Evolutionary conservation across 1,140 invertebrate genomes (phyloP).

Genomic region (Delia radicum): DNA sequence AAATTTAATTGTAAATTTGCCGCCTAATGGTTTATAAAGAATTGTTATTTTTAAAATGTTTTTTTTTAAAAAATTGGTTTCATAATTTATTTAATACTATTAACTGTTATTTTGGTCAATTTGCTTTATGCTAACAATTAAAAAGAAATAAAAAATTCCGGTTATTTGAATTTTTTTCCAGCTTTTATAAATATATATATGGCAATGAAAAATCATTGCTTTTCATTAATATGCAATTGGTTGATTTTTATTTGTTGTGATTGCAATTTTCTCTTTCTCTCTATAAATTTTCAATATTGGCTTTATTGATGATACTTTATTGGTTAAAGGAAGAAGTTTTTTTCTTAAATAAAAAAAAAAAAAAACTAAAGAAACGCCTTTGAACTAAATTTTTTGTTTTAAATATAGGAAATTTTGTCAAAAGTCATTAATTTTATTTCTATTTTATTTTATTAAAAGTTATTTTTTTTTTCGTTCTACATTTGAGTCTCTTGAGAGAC

Average conservation of each 20-base stretch:
- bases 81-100: not conserved
- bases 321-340: not conserved
- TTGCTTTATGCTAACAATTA: not conserved
- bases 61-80: not conserved
- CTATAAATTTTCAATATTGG: too few species aligned
- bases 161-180: not conserved
- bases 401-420: too few species aligned
- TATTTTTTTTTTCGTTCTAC: too few species aligned
- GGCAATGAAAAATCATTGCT: constrained; percentile 19
- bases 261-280: too few species aligned
- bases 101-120: constrained; percentile 1
- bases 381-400: too few species aligned
- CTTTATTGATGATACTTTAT: too few species aligned
- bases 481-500: too few species aligned
- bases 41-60: constrained; percentile 2
- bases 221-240: constrained; percentile 20
- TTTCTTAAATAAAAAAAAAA: too few species aligned
- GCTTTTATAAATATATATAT: not conserved
- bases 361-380: too few species aligned
- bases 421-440: too few species aligned
- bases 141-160: not conserved
- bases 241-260: constrained; percentile 1
- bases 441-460: too few species aligned
- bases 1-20: too few species aligned
- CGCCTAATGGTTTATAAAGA: not conserved